These are phyloP conservation scores for Calyptommatus sinebrachiatus DNA, from an alignment of 2,113 vertebrate genomes.

Conservation along the genomic window DNA sequence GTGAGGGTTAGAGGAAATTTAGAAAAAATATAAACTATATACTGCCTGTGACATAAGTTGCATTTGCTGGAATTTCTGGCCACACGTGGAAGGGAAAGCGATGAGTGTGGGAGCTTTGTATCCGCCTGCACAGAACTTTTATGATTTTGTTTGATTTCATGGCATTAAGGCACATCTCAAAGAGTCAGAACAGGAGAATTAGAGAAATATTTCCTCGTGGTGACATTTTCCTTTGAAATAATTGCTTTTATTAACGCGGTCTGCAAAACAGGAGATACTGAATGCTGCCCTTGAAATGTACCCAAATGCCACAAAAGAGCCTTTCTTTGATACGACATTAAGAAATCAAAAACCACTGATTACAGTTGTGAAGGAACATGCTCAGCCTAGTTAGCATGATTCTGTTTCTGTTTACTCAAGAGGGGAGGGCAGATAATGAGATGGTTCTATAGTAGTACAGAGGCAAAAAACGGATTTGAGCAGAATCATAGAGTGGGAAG, in stretches of 20 bases:
- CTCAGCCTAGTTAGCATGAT: no score
- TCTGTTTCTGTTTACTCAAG: no score
- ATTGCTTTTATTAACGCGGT: background rate
- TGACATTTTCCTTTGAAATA: background rate
- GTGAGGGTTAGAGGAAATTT: no score
- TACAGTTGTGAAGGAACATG: background rate
- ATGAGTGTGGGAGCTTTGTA: background rate
- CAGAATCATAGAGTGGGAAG: no score
- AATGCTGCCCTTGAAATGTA: background rate
- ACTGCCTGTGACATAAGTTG: background rate
- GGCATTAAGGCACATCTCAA: background rate
- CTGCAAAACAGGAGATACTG: background rate
- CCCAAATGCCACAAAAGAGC: background rate
- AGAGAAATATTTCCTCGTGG: background rate
- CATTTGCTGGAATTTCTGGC: no score
- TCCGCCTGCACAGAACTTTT: background rate
- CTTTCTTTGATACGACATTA: background rate
- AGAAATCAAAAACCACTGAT: background rate
- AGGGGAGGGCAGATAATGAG: background rate
- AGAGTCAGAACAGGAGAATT: background rate
- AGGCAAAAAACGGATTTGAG: no score
- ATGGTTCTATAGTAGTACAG: no score
- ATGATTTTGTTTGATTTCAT: background rate
- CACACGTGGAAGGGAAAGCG: no score
- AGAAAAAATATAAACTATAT: no score